Conservation (phyloP, 2,113 vertebrate genomes). For the Cinclus mexicanus region DNA sequence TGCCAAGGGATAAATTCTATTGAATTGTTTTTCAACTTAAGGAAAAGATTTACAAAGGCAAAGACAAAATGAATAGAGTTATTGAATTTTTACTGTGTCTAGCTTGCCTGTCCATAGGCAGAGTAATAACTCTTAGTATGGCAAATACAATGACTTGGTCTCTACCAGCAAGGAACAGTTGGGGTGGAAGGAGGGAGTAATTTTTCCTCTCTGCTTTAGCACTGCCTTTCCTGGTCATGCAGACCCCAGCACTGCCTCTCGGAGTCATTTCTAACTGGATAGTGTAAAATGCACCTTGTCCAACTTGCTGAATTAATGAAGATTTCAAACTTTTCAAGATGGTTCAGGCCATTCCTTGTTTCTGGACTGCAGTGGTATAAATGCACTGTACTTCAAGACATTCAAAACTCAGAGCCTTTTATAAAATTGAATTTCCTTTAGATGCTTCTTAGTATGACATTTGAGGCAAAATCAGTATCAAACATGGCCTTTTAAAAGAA, state of each 20-base stretch:
- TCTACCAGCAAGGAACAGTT: neutral
- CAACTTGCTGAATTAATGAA: neutral
- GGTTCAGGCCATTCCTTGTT: neutral
- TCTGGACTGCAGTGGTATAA: neutral
- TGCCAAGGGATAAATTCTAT: neutral
- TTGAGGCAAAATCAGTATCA: constrained; percentile 10
- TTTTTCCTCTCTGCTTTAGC: neutral
- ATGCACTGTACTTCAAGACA: neutral
- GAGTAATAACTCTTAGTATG: neutral
- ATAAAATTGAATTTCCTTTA: neutral
- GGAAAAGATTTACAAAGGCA: neutral
- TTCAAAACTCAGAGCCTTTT: neutral
- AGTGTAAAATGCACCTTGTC: neutral
- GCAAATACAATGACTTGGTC: neutral
- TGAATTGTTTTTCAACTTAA: neutral
- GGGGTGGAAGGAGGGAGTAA: neutral
- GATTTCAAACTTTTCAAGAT: neutral
- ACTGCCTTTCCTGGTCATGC: neutral
- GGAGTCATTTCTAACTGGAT: neutral
- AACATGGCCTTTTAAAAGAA: neutral
- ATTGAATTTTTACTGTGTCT: neutral
- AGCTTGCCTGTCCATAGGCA: neutral
- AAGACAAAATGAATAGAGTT: neutral
- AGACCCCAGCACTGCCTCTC: neutral
- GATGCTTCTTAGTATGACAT: neutral